Evolutionary conservation across 2,797 vertebrate species (phyloP).

Genomic region (Acrossocheilus fasciatus): DNA sequence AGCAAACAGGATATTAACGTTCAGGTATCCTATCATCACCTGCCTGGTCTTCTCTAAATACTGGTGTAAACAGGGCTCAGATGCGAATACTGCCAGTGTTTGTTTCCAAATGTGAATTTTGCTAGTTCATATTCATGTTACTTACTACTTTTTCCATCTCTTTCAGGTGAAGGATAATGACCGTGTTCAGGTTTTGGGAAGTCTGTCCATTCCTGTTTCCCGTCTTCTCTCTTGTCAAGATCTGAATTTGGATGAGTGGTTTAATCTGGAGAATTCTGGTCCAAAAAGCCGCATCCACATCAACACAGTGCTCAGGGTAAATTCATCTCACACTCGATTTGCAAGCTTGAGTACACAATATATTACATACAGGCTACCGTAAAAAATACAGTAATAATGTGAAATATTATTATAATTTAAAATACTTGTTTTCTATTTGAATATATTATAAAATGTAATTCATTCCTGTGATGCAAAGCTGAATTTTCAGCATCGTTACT

Average conservation of each 20-base stretch:
- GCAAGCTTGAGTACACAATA: background rate
- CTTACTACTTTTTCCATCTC: background rate
- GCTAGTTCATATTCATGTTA: background rate
- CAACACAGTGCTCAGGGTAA: conserved; percentile 89
- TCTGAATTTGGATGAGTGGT: conserved; percentile 88
- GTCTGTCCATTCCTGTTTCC: conserved; percentile 82
- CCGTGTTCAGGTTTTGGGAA: conserved; percentile 83
- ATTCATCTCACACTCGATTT: background rate
- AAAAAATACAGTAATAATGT: background rate
- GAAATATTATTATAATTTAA: background rate
- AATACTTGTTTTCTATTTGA: background rate
- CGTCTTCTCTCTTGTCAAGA: conserved; percentile 80
- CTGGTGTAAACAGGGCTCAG: background rate
- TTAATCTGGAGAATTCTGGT: conserved; percentile 86
- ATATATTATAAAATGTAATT: background rate
- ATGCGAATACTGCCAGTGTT: background rate
- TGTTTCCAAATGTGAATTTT: background rate
- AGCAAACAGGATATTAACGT: conserved; percentile 85
- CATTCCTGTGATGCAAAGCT: background rate
- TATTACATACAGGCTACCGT: background rate
- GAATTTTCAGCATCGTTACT: background rate
- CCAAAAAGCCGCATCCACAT: conserved; percentile 86
- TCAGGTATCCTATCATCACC: conserved; percentile 78
- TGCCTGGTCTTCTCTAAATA: background rate
- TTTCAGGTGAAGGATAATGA: conserved; percentile 90